These are phyloP conservation scores for Himalopsyche tibetana DNA, from an alignment of 2,888 invertebrate species.

Conservation along the genomic window DNA sequence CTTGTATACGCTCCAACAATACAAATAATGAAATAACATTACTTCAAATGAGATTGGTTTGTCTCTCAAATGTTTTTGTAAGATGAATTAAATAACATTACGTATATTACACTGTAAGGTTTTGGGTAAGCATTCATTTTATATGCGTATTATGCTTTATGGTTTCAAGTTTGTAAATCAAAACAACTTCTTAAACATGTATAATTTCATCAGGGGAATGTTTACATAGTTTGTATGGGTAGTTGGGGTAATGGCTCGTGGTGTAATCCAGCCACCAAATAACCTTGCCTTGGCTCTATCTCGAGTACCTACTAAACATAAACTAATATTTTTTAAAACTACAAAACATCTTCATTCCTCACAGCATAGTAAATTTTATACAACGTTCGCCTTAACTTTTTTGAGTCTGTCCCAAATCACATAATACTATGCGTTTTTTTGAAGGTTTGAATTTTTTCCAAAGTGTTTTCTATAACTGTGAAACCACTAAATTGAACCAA, in stretches of 20 bases:
- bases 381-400: not conserved
- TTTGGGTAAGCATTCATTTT: not conserved
- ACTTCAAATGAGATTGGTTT: constrained; percentile 30
- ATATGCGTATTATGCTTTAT: constrained; percentile 21
- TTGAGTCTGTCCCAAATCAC: too few relatives aligned
- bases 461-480: too few relatives aligned
- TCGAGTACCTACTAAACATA: not conserved
- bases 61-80: constrained; percentile 31
- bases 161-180: constrained; percentile 30
- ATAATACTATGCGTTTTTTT: too few relatives aligned
- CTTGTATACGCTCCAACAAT: constrained; percentile 34
- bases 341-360: not conserved
- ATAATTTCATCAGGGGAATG: constrained; percentile 16
- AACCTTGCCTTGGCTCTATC: not conserved
- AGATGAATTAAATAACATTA: constrained; percentile 30
- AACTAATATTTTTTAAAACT: not conserved
- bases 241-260: not conserved
- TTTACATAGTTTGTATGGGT: constrained; percentile 12
- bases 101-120: constrained; percentile 3
- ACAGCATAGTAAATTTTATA: not conserved
- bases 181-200: constrained; percentile 30
- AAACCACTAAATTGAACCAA: too few relatives aligned
- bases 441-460: too few relatives aligned
- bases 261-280: not conserved
- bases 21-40: constrained; percentile 26